phyloP scores from a whole-genome alignment of 2,797 vertebrate genomes.

The Manis crassicaudata region DNA sequence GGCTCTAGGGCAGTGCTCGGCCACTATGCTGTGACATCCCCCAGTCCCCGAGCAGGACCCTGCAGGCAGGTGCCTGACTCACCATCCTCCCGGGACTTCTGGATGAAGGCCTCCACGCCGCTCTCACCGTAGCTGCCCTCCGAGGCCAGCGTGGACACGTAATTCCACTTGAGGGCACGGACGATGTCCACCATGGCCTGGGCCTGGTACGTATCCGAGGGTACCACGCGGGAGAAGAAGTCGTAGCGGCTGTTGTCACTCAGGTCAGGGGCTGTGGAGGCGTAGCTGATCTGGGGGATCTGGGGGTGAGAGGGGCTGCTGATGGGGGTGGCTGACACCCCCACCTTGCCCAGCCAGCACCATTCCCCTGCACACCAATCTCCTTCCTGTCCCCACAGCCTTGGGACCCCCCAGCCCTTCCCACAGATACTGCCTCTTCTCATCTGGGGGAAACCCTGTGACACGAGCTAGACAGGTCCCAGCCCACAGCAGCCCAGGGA shows the following conservation, averaged over 20 bases:
- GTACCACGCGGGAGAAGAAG: slow-evolving; percentile 97
- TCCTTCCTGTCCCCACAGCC: not conserved
- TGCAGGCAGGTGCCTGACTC: slow-evolving; percentile 78
- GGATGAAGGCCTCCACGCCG: slow-evolving; percentile 96
- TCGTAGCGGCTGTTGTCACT: slow-evolving; percentile 98
- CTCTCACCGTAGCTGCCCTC: slow-evolving; percentile 98
- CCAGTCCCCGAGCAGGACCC: rapidly evolving
- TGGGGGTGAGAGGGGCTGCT: slow-evolving; percentile 75
- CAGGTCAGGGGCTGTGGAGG: slow-evolving; percentile 95
- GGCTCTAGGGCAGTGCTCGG: not conserved
- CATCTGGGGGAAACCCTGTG: not conserved
- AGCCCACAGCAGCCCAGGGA: not conserved
- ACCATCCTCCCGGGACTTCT: slow-evolving; percentile 97
- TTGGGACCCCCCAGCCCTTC: not conserved
- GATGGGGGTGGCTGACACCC: not conserved
- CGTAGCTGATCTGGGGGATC: slow-evolving; percentile 98
- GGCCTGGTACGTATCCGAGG: slow-evolving; percentile 96
- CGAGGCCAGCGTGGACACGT: slow-evolving; percentile 96
- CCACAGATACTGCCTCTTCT: rapidly evolving
- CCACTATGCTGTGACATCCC: not conserved
- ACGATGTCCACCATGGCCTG: slow-evolving; percentile 99
- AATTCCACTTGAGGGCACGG: slow-evolving; percentile 97
- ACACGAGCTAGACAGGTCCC: not conserved
- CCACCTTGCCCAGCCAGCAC: not conserved
- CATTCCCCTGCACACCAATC: not conserved